Conservation (phyloP, 2,113 vertebrate genomes). For the Perognathus longimembris region DNA sequence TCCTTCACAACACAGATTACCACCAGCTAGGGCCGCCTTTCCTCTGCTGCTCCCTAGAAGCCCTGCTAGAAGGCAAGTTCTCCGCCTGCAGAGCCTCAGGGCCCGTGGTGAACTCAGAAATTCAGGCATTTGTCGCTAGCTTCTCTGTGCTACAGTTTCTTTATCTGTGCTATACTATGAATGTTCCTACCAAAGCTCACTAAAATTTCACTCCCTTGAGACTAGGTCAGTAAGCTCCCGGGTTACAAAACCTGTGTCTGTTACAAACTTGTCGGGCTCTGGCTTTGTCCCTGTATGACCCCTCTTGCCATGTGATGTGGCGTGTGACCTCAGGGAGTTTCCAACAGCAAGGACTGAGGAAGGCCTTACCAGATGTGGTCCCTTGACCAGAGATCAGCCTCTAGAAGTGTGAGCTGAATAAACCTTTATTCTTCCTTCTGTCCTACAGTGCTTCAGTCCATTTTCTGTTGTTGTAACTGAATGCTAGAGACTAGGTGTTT, state of each 20-base stretch:
- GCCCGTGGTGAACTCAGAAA: neutral
- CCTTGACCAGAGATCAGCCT: neutral
- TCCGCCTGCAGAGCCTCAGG: neutral
- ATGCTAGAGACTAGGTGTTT: no score
- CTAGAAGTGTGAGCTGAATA: neutral
- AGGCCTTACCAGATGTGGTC: neutral
- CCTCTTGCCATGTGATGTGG: neutral
- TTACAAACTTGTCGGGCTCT: neutral
- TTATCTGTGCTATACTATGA: no score
- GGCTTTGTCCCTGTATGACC: neutral
- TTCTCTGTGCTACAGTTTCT: no score
- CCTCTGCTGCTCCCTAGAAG: neutral
- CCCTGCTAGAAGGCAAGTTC: neutral
- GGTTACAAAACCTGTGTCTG: neutral
- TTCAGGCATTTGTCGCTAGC: no score
- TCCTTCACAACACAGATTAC: neutral
- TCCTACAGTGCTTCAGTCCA: no score
- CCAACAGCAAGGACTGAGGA: neutral
- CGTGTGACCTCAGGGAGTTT: neutral
- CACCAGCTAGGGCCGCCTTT: neutral
- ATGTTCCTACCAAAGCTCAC: neutral
- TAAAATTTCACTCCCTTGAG: neutral
- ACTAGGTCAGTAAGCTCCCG: neutral
- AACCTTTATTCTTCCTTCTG: neutral
- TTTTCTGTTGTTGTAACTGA: no score